Evolutionary conservation across 2,113 vertebrate genomes (phyloP).

Genomic region (Haplochromis vanheusdeni): DNA sequence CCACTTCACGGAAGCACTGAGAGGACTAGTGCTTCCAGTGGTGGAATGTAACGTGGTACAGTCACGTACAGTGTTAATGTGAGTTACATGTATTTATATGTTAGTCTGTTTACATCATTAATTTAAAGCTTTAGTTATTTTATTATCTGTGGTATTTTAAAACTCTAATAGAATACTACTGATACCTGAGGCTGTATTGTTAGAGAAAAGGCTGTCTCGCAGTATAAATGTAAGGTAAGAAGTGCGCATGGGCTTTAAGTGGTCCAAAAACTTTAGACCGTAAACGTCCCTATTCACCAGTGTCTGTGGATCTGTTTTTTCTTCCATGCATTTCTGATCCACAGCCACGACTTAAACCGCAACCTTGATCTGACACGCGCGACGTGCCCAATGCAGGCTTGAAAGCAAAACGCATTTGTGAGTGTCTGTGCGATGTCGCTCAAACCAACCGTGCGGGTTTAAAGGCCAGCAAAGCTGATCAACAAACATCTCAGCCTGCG

Average conservation of each 20-base stretch:
- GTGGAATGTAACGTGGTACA: background rate
- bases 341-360: background rate
- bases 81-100: background rate
- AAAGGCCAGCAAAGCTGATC: background rate
- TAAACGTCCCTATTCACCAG: background rate
- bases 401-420: background rate
- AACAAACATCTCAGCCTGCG: background rate
- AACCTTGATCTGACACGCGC: background rate
- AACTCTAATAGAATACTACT: background rate
- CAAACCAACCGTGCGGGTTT: background rate
- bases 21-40: background rate
- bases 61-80: background rate
- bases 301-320: background rate
- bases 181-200: background rate
- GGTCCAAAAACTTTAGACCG: background rate
- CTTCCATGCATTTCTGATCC: background rate
- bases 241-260: background rate
- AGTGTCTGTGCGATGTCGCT: background rate
- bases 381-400: background rate
- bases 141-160: background rate
- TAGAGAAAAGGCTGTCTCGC: background rate
- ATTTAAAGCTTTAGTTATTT: background rate
- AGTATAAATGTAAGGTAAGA: background rate
- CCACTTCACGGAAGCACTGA: background rate
- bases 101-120: background rate